phyloP scores from a whole-genome alignment of 2,113 vertebrate species.

The Poeciliopsis turrubarensis region DNA sequence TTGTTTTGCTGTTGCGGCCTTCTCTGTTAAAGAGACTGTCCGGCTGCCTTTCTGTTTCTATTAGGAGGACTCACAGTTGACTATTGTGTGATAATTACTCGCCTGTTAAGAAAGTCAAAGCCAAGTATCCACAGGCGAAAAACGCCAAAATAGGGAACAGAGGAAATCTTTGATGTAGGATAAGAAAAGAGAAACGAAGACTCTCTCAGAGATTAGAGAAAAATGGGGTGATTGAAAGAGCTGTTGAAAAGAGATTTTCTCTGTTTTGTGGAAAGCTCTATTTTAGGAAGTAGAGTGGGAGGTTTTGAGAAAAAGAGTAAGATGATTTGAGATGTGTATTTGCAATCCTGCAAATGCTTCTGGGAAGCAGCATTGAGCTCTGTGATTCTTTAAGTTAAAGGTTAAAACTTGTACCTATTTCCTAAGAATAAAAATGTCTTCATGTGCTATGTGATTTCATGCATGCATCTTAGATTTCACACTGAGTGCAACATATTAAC shows the following conservation, averaged over 20 bases:
- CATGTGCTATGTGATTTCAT: neutral
- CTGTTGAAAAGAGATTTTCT: slow-evolving; percentile 1
- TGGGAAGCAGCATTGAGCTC: neutral
- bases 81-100: slow-evolving; percentile 40
- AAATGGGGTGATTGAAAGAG: slow-evolving; percentile 6
- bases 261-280: slow-evolving; percentile 8
- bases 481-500: no score
- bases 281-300: slow-evolving; percentile 14
- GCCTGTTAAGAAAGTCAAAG: slow-evolving; percentile 17
- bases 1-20: slow-evolving; percentile 1
- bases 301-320: slow-evolving; percentile 12
- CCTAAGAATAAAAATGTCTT: neutral
- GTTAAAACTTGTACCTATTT: no score
- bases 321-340: neutral
- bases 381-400: neutral
- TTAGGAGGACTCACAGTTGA: slow-evolving; percentile 21
- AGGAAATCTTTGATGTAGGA: slow-evolving; percentile 10
- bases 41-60: slow-evolving; percentile 21
- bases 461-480: no score
- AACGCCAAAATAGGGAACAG: slow-evolving; percentile 35
- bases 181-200: slow-evolving; percentile 1
- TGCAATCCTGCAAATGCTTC: neutral
- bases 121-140: slow-evolving; percentile 19
- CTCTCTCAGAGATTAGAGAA: slow-evolving; percentile 6
- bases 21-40: slow-evolving; percentile 2